Base-by-base conservation (phyloP, 2,888 invertebrate species). In the Drosophila rellima region DNA sequence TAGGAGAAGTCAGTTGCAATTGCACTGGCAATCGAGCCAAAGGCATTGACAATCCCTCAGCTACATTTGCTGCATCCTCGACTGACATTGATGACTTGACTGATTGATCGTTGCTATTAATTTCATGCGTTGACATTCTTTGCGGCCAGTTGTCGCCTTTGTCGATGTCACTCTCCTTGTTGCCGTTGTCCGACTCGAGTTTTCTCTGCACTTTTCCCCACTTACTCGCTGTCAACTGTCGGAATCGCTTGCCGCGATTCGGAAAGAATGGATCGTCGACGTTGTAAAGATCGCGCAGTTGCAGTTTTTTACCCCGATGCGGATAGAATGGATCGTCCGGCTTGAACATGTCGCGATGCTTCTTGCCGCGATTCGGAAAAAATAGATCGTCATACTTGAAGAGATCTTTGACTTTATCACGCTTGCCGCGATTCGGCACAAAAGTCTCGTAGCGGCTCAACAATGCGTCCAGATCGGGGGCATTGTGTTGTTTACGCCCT, bases 371-470 rank as follows among this genome's bases (percentile, higher is more conserved):
- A 84, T 92, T 90, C 61, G 92, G 92, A 83, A 88, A 91, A 81
- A 92, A 92, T 64, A 92, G 85, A 88, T 92, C 92, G 73, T 92
- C 91, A 78, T 92, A 90, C 84, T 92, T 92, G 69, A 92, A 91
- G 59, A 92, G 86, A 82, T 92, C 92, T 84, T 87, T 90, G 78
- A 92, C 88, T 81, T 88, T 90, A 80, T 92, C 92, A 63, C 91
- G 92, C 73, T 85, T 90, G 57, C 93, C 93, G 74, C 93, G 92
- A 88, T 92, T 91, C 35, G 92, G 92, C 15, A 92, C 89, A 81
- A 93, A 93, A 18, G 91, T 80, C 56, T 93, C 92, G 59, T 88
- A 85, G 47, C 88, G 90, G 44, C 89, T 77, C 61, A 91, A 54
- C 51, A 92, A 71, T 35, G 81, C 83, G 62, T 89, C 83, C 59